Base-by-base conservation (phyloP, 1,140 invertebrate genomes). In the Scaptomyza pallida region DNA sequence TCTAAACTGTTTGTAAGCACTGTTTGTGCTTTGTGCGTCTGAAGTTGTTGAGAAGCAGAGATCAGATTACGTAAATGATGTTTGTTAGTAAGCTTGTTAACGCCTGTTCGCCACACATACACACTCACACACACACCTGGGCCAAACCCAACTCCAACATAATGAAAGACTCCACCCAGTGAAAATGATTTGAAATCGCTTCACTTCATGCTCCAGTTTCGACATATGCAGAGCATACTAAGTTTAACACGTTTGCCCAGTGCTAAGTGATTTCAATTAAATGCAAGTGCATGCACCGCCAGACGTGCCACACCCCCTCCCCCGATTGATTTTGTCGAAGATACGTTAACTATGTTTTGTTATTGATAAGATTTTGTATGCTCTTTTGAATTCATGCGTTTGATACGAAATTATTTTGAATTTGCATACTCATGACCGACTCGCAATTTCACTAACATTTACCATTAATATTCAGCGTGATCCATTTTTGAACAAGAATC, bases 231-330 rank as follows among this genome's bases (percentile, higher is more conserved):
- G 12, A 17, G 26, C 57, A 61, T 61, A 61, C 64, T 40, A 35
- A 35, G 35, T 19, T 35, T 12, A 37, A 8, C 50, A 52, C 16
- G n/a, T 52, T 35, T 16, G 50, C 19, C 19, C 37, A 45, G 23
- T 67, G 62, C 48, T 72, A 72, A 67, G 33, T 67, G 62, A 45
- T 55, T 67, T 47, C 21, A 35, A 59, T 44, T 64, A 64, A 51
- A 21, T 52, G 48, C 57, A 62, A 63, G 23, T 54, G 57, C 57
- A 54, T 54, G 65, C 57, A 21, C 12, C 12, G 2, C 33, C 26
- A 40, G 10, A 57, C 33, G 12, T 61, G 67, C 60, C 67, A 70
- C 67, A 26, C 67, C 67, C 17, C 23, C 12, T 5, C 35, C 8
- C 33, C 26, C 26, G n/a, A n/a, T n/a, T n/a, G n/a, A n/a, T n/a